Conservation (phyloP, 2,888 invertebrate species). For the Cerastis rubricosa region DNA sequence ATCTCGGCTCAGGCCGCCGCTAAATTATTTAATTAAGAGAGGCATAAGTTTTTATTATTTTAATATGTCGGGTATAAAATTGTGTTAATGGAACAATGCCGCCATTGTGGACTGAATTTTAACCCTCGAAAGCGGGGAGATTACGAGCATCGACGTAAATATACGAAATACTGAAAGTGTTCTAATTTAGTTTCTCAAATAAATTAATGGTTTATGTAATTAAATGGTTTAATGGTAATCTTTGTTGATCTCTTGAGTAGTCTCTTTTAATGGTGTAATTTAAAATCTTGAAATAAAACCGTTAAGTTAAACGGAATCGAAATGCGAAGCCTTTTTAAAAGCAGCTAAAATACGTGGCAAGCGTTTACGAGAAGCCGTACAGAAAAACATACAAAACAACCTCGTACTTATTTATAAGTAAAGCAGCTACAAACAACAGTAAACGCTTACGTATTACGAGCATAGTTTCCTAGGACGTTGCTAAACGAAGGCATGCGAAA, state of each 20-base stretch:
- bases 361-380: slow-evolving; percentile 1
- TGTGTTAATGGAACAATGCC: slow-evolving; percentile 89
- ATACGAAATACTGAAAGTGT: slow-evolving; percentile 74
- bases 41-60: slow-evolving; percentile 92
- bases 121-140: slow-evolving; percentile 80
- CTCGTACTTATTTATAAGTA: slow-evolving; percentile 46
- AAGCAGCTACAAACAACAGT: slow-evolving; percentile 53
- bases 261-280: slow-evolving; percentile 51
- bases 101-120: slow-evolving; percentile 83
- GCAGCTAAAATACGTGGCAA: slow-evolving; percentile 17
- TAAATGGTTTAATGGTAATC: slow-evolving; percentile 69
- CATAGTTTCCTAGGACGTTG: slow-evolving; percentile 62
- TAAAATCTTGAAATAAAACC: slow-evolving; percentile 34
- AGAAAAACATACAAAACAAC: slow-evolving; percentile 44
- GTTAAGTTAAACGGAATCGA: slow-evolving; percentile 1
- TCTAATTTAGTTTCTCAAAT: slow-evolving; percentile 76
- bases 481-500: slow-evolving; percentile 70
- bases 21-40: slow-evolving; percentile 92
- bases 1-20: slow-evolving; percentile 90
- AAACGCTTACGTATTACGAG: slow-evolving; percentile 61
- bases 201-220: slow-evolving; percentile 71
- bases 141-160: slow-evolving; percentile 82
- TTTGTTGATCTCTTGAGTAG: slow-evolving; percentile 58
- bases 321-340: slow-evolving; percentile 8
- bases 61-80: slow-evolving; percentile 90